These are phyloP conservation scores for Corythucha ciliata DNA, from an alignment of 2,888 invertebrate species.

Conservation along the genomic window DNA sequence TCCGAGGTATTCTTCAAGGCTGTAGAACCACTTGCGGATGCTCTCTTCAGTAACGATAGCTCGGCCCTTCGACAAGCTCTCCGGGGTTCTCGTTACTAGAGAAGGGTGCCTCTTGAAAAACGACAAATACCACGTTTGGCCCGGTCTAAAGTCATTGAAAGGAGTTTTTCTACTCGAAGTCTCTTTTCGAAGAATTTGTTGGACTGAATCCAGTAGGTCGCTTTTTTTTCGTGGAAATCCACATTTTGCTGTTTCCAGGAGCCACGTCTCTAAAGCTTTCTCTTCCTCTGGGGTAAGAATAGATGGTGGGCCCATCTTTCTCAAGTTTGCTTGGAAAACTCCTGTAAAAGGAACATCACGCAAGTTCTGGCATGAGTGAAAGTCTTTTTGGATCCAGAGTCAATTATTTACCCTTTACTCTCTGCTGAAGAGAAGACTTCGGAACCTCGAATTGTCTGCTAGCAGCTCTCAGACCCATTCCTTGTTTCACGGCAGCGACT, in stretches of 20 bases:
- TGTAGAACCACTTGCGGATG: conserved; percentile 37
- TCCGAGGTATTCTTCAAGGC: conserved; percentile 33
- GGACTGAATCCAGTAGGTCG: conserved; percentile 1
- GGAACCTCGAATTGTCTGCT: no score
- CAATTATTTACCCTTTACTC: no score
- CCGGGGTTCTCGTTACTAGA: no score
- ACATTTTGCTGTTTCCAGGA: conserved; percentile 5
- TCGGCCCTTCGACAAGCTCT: conserved; percentile 31
- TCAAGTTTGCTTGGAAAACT: no score
- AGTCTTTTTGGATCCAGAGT: no score
- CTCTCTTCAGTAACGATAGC: conserved; percentile 36
- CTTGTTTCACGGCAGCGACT: no score
- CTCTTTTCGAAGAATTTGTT: background rate
- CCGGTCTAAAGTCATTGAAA: conserved; percentile 3
- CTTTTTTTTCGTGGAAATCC: conserved; percentile 7
- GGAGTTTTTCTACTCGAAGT: conserved; percentile 1
- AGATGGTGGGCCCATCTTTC: conserved; percentile 5
- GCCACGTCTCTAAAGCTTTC: background rate
- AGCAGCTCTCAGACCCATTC: no score
- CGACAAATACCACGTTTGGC: conserved; percentile 3
- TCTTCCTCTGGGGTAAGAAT: conserved; percentile 6
- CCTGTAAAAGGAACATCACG: no score
- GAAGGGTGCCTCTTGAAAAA: conserved; percentile 23
- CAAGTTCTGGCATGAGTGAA: no score
- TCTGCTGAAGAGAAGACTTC: no score